Evolutionary conservation across 1,140 invertebrate species (phyloP), one percentile per base, ranked within the genome.

Genomic region (Manduca sexta): DNA sequence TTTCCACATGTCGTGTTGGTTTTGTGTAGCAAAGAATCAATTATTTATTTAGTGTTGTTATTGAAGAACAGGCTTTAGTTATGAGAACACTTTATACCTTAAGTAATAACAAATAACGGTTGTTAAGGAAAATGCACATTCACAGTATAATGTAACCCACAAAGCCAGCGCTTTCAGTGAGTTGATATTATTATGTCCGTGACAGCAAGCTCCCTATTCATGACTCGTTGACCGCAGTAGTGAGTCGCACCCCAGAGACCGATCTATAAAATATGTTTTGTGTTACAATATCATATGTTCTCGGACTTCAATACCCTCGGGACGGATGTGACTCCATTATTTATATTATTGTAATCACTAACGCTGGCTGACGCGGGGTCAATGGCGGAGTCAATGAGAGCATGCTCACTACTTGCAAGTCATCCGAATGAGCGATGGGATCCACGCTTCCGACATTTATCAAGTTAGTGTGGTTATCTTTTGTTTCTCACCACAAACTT

Each of bases 381-480:
- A 84, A 71, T 72, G 56, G 69, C 57, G 76, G 69, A 82, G 81
- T 84, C 76, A 78, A 82, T 78, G 78, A 81, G 77, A 82, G 61
- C 72, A 73, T 79, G 61, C 72, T 64, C 67, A 69, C 69, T 69
- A 69, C 59, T 70, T 68, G 69, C 81, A 84, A 84, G 81, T 84
- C 81, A 84, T 78, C 52, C 64, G 60, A 66, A 60, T 69, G 60
- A 75, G 61, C 64, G 60, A 72, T 74, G 69, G 70, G 70, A 74
- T 78, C 76, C 56, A 72, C 64, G 73, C 74, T 82, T 80, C 78
- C 81, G 73, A 84, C 64, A 69, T 68, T 60, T 57, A 74, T 73
- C 58, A 48, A 57, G 35, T 50, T 56, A 49, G 26, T 53, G 49
- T 65, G 45, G 11, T 35, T 53, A 50, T 26, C 54, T 45, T 65